These are phyloP conservation scores for Karalla daura DNA, from an alignment of 2,797 vertebrate genomes.

Conservation along the genomic window DNA sequence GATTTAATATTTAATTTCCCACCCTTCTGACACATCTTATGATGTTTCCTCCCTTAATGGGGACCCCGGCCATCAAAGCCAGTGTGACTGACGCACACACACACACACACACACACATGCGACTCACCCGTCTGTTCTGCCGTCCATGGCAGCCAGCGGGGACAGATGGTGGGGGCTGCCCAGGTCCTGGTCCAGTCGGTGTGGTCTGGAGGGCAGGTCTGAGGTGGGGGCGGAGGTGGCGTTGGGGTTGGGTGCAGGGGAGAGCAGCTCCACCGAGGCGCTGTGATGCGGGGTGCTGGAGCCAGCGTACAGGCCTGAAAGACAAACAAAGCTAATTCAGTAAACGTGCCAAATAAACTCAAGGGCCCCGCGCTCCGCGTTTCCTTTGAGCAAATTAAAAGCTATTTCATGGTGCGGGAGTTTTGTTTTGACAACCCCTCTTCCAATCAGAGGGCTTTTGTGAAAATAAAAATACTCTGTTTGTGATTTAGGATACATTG, in stretches of 20 bases:
- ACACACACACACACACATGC: background rate
- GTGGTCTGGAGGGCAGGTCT: slow-evolving; percentile 85
- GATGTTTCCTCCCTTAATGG: background rate
- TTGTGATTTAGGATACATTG: slow-evolving; percentile 78
- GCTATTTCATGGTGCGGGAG: slow-evolving; percentile 74
- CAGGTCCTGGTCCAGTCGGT: slow-evolving; percentile 86
- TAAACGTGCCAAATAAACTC: slow-evolving; percentile 77
- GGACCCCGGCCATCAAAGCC: background rate
- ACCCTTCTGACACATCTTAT: slow-evolving; percentile 30
- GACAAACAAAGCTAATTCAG: slow-evolving; percentile 81
- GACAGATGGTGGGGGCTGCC: slow-evolving; percentile 89
- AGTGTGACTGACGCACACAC: slow-evolving; percentile 12
- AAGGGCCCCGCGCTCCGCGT: slow-evolving; percentile 51
- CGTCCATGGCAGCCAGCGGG: slow-evolving; percentile 85
- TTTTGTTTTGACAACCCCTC: slow-evolving; percentile 83
- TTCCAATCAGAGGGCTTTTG: slow-evolving; percentile 75
- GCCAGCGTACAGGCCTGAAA: slow-evolving; percentile 91
- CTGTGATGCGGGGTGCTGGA: slow-evolving; percentile 87
- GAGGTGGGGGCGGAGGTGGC: slow-evolving; percentile 74
- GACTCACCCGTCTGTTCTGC: slow-evolving; percentile 90
- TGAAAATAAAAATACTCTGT: slow-evolving; percentile 73
- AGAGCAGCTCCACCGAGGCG: slow-evolving; percentile 84
- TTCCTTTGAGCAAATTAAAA: slow-evolving; percentile 80
- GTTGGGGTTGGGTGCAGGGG: slow-evolving; percentile 78
- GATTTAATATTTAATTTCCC: slow-evolving; percentile 30